Conservation (phyloP, 2,888 invertebrate genomes). For the Muscina levida region DNA sequence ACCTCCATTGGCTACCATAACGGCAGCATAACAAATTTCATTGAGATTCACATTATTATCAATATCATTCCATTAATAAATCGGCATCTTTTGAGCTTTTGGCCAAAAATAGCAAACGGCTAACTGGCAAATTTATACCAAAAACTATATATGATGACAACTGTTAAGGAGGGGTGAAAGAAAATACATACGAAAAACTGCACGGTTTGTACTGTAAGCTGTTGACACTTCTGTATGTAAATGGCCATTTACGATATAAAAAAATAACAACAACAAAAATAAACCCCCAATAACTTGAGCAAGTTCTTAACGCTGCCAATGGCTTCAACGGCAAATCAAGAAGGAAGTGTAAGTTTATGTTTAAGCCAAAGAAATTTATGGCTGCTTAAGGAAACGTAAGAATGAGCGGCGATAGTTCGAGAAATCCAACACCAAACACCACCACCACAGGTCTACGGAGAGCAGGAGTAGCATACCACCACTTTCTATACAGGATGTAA, state of each 20-base stretch:
- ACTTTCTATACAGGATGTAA: slow-evolving; percentile 16
- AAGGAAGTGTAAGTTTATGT: slow-evolving; percentile 45
- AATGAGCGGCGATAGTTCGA: not conserved
- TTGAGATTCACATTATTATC: slow-evolving; percentile 31
- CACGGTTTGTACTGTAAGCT: slow-evolving; percentile 9
- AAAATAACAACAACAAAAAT: not conserved
- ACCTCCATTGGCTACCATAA: not conserved
- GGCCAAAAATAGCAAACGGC: slow-evolving; percentile 7
- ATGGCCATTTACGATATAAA: slow-evolving; percentile 27
- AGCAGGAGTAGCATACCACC: not conserved
- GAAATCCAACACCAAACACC: not conserved
- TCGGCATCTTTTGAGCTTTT: slow-evolving; percentile 38
- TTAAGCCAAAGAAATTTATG: slow-evolving; percentile 42
- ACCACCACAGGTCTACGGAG: not conserved
- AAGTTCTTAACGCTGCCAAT: slow-evolving; percentile 12
- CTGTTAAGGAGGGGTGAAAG: slow-evolving; percentile 20
- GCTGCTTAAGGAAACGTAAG: slow-evolving; percentile 50
- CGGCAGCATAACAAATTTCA: slow-evolving; percentile 23
- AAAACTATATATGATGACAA: slow-evolving; percentile 43
- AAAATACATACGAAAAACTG: slow-evolving; percentile 6
- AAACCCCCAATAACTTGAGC: not conserved
- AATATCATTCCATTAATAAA: slow-evolving; percentile 41
- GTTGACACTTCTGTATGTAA: slow-evolving; percentile 46
- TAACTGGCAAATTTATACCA: slow-evolving; percentile 40
- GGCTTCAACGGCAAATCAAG: slow-evolving; percentile 1